Base-by-base conservation (phyloP, 2,797 vertebrate genomes). In the Sebastiscus tertius region DNA sequence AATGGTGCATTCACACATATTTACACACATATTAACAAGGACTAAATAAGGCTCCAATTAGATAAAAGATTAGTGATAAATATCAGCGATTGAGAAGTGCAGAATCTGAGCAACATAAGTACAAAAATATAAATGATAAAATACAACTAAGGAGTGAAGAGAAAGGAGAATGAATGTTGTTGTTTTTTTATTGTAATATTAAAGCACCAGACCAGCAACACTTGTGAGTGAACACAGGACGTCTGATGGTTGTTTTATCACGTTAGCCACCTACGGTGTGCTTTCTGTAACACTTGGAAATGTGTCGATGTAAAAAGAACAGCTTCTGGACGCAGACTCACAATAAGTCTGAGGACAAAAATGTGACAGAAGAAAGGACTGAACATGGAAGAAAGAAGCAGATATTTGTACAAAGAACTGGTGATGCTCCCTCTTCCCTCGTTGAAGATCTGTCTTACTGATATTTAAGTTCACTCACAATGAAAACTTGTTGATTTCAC, bases 221-320 rank as follows among this genome's bases (percentile, higher is more conserved):
- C 60, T 77, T 72, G 46, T 74, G 85, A 87, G 73, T 59, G 78
- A 87, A 59, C 73, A 36, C 64, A 58, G 77, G 74, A 79, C 75
- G 34, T 70, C 73, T 84, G 75, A 82, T 81, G 6, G 49, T 77
- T 70, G 65, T 61, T 89, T 79, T 77, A 83, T 80, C 86, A 79
- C 56, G 56, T 63, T 64, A 67, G 61, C 74, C 87, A 75, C 79
- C 83, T 84, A 83, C 89, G n/a, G 69, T 46, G 73, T 49, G 84
- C 70, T 82, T 87, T 85, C 79, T 88, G 63, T 81, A 86, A 80
- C 87, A 83, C 77, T 83, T 36, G 34, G 60, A 87, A 72, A 86
- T 72, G 84, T 84, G 89, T 84, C 24, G 75, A 87, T 82, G 54
- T 75, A 36, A 85, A 83, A 90, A 71, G 68, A 89, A 84, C 85